Conservation (phyloP, 2,113 vertebrate genomes). For the Sakesphorus luctuosus region DNA sequence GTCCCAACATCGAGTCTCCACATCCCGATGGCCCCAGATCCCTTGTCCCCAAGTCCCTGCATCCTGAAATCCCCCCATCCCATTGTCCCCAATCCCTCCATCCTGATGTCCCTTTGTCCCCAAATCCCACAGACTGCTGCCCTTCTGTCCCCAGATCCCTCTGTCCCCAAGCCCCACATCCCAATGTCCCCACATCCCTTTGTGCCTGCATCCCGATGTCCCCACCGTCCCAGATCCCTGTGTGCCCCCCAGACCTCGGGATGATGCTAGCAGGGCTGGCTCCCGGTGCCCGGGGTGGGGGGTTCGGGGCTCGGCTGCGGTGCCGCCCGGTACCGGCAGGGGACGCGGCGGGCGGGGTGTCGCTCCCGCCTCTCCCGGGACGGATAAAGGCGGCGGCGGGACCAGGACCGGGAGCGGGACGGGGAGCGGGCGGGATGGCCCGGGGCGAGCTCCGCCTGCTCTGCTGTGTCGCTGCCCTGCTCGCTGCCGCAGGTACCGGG, state of each 20-base stretch:
- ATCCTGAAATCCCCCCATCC: neutral
- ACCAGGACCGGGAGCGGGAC: neutral
- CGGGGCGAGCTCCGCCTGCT: neutral
- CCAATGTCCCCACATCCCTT: rapidly evolving
- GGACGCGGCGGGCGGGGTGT: neutral
- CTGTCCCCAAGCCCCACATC: neutral
- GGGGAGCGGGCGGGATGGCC: neutral
- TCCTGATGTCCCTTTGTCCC: neutral
- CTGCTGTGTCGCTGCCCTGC: neutral
- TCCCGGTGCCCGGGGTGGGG: neutral
- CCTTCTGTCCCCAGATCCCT: neutral
- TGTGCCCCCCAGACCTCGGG: neutral
- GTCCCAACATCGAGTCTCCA: neutral
- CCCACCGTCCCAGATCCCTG: neutral
- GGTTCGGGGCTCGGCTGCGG: neutral
- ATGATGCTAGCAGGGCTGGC: neutral
- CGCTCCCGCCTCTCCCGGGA: neutral
- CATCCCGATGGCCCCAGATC: neutral
- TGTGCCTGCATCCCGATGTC: neutral
- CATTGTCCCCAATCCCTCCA: neutral
- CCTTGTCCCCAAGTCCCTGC: neutral
- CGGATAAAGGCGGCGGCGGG: neutral
- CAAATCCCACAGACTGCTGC: neutral
- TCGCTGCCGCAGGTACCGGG: neutral
- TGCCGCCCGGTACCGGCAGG: neutral